Evolutionary conservation across 2,888 invertebrate species (phyloP), one percentile per base, ranked within the genome.

Genomic region (Drosophila falleni): DNA sequence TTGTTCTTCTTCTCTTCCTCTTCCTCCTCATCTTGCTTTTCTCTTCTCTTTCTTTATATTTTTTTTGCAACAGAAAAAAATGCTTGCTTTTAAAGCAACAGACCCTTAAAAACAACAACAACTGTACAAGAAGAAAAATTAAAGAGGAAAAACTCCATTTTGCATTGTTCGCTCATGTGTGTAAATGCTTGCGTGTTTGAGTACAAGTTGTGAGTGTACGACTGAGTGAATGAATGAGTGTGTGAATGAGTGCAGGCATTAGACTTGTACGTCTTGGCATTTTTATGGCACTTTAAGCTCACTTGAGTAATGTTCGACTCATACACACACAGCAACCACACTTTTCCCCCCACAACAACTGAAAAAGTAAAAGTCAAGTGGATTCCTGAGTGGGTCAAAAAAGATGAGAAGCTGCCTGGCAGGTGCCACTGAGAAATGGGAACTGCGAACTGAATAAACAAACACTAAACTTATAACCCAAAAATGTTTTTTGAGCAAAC

Each of bases 201-300:
- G 54, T 23, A n/a, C 47, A 35, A 49, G 63, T 46, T 39, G 33
- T 11, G 33, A 67, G 33, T 53, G 29, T 29, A 33, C 53, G 54
- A 49, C 39, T 54, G 19, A 31, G 5, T 11, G 33, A 41, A 33
- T 60, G 58, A 64, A 26, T 41, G 67, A 29, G 11, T 65, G 69
- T 53, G 31, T 49, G 56, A 47, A 23, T 67, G 74, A 42, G 70
- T 55, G 55, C 65, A 47, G 47, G 79, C 67, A 70, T 75, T 71
- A 66, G 55, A 58, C 47, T 56, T 50, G 59, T 81, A 62, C 67
- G 72, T 61, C 68, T 55, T 80, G 73, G 68, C 82, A 85, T 83
- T 87, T 83, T 87, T 80, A 86, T 85, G 83, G 78, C 83, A 80
- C 86, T 80, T 88, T 88, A 88, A 82, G 76, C 78, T 78, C 50